phyloP scores from a whole-genome alignment of 2,797 vertebrate genomes.

The Sebastes taczanowskii region DNA sequence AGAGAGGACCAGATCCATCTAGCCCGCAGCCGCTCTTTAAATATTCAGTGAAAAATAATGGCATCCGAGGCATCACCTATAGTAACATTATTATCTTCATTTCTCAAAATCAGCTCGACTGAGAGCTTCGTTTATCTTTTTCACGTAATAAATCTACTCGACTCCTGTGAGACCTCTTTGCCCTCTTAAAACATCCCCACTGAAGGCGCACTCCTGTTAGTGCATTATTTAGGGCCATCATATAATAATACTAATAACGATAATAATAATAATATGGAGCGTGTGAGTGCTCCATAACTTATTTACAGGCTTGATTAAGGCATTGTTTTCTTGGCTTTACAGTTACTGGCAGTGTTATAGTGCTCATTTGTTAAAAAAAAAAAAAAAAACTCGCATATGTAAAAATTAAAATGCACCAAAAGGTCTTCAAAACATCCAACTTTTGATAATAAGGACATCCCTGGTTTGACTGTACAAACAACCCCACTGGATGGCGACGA shows the following conservation, averaged over 20 bases:
- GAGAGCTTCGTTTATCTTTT: constrained; percentile 98
- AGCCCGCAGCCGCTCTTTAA: constrained; percentile 97
- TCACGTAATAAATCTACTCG: constrained; percentile 88
- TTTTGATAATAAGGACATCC: background rate
- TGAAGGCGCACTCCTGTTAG: constrained; percentile 31
- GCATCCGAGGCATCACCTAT: constrained; percentile 96
- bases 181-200: constrained; percentile 73
- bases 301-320: background rate
- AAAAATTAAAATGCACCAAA: background rate
- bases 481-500: background rate
- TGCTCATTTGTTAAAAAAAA: background rate
- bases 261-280: constrained; percentile 5
- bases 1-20: constrained; percentile 91
- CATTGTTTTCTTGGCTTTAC: background rate
- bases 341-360: background rate
- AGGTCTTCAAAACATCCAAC: background rate
- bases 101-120: constrained; percentile 96
- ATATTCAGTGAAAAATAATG: constrained; percentile 99
- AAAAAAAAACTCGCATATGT: background rate
- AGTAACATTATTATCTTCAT: constrained; percentile 99
- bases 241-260: constrained; percentile 24
- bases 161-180: constrained; percentile 77
- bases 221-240: constrained; percentile 34
- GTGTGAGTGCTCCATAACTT: background rate
- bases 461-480: background rate